phyloP scores from a whole-genome alignment of 2,888 invertebrate species.

The Serrognathus titanus region DNA sequence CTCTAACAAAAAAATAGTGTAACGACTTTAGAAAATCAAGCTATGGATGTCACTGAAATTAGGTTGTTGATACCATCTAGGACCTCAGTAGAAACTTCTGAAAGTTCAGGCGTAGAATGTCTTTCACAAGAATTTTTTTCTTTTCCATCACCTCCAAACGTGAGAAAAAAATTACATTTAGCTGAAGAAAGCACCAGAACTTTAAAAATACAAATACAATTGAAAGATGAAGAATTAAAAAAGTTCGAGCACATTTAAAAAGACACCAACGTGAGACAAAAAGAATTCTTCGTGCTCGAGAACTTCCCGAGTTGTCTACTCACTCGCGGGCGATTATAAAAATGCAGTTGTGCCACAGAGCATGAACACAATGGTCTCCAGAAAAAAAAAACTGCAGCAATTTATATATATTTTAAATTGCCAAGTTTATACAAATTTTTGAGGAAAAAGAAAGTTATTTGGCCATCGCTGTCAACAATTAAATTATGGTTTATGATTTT shows the following conservation, averaged over 20 bases:
- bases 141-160: not conserved
- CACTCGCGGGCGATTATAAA: not conserved
- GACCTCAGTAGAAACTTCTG: not conserved
- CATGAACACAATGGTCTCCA: not conserved
- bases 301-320: not conserved
- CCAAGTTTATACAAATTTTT: constrained; percentile 4
- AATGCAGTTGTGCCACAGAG: constrained; percentile 6
- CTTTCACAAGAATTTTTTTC: not conserved
- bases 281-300: not conserved
- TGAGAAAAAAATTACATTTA: not conserved
- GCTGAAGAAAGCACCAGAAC: not conserved
- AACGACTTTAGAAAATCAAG: not conserved
- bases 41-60: not conserved
- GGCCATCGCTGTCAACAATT: constrained; percentile 7
- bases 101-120: not conserved
- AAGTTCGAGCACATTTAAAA: not conserved
- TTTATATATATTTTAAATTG: constrained; percentile 10
- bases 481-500: not conserved
- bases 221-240: not conserved
- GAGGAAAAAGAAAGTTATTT: not conserved
- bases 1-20: not conserved
- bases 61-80: not conserved
- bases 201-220: not conserved
- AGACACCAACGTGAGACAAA: not conserved
- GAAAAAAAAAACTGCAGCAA: constrained; percentile 5